A percentile compares a stretch with the other conserved stretches of the same genome.
phyloP scores from a whole-genome alignment of 1,140 invertebrate genomes.

The Brachionus asplanchnoidis region DNA sequence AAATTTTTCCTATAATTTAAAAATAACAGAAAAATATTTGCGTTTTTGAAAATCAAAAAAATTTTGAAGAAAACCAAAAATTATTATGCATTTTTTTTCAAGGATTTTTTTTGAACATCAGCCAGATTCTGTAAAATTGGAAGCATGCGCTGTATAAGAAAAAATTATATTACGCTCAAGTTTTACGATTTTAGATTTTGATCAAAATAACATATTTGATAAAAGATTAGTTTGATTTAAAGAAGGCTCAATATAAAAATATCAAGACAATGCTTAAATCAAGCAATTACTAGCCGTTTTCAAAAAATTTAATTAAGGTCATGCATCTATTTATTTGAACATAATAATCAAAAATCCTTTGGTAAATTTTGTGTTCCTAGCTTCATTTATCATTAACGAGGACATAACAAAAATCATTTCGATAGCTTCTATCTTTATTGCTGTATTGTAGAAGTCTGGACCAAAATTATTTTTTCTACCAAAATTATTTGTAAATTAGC shows the following conservation, averaged over 20 bases:
- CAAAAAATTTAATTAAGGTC: conserved; percentile 27
- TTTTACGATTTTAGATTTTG: background rate
- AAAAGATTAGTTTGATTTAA: background rate
- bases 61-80: background rate
- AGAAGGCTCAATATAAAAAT: background rate
- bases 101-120: too few relatives aligned
- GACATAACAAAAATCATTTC: background rate
- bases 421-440: background rate
- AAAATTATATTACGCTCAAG: too few relatives aligned
- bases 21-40: background rate
- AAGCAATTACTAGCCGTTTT: background rate
- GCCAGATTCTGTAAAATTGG: too few relatives aligned
- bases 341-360: background rate
- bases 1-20: background rate
- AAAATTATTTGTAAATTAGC: background rate
- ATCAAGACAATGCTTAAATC: background rate
- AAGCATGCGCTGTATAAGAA: too few relatives aligned
- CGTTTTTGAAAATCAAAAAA: background rate
- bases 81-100: too few relatives aligned
- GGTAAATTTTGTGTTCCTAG: background rate
- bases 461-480: background rate
- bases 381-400: background rate
- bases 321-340: background rate
- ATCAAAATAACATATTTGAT: background rate
- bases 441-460: background rate